Evolutionary conservation across 2,113 vertebrate species (phyloP).

Genomic region (Hyperoodon ampullatus): DNA sequence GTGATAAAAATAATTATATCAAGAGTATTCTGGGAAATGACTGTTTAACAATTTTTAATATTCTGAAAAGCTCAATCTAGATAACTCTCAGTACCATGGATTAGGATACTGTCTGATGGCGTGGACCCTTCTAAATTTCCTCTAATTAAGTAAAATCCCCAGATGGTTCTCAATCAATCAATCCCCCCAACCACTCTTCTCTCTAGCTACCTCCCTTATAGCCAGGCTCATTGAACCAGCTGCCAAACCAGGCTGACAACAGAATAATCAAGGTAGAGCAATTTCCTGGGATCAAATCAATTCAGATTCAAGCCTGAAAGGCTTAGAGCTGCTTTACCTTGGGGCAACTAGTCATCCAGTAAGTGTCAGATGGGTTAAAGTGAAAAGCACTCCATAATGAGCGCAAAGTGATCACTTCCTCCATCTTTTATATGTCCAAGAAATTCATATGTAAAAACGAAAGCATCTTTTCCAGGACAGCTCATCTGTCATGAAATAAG

Average conservation of each 20-base stretch:
- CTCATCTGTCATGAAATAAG: conserved; percentile 40
- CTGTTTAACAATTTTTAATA: conserved; percentile 69
- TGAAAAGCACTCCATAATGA: background rate
- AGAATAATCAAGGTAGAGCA: conserved; percentile 40
- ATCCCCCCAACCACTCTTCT: background rate
- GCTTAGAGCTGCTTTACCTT: background rate
- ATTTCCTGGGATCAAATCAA: conserved; percentile 6
- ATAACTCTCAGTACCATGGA: conserved; percentile 44
- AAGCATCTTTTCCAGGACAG: background rate
- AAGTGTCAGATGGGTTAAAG: background rate
- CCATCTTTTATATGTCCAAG: background rate
- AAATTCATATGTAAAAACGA: background rate
- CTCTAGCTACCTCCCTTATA: background rate
- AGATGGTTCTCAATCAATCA: conserved; percentile 33
- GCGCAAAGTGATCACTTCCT: background rate
- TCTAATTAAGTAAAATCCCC: conserved; percentile 51
- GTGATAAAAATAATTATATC: conserved; percentile 71
- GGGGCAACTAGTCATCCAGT: background rate
- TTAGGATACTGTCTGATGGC: conserved; percentile 38
- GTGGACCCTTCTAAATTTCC: conserved; percentile 40
- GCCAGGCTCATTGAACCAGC: background rate
- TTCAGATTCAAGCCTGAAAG: conserved; percentile 50
- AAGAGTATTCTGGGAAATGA: conserved; percentile 61
- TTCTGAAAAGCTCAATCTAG: conserved; percentile 63
- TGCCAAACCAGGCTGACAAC: background rate